Evolutionary conservation across 2,888 invertebrate genomes (phyloP).

Genomic region (Heliconius hortense): DNA sequence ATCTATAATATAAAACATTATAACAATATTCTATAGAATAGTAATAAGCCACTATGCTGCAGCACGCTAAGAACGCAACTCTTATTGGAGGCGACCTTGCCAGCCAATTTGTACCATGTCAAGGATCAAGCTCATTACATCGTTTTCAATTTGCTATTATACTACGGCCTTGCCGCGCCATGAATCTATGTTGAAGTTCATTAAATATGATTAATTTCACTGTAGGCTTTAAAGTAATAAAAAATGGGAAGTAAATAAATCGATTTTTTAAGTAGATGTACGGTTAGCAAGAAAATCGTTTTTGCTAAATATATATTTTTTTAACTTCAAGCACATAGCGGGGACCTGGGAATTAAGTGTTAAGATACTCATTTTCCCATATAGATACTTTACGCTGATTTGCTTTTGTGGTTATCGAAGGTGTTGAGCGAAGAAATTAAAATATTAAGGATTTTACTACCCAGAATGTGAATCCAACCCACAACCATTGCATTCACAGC

Average conservation of each 20-base stretch:
- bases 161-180: conserved; percentile 25
- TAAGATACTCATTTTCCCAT: too few relatives aligned
- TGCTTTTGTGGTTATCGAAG: too few relatives aligned
- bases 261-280: neutral
- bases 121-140: conserved; percentile 36
- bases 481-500: too few relatives aligned
- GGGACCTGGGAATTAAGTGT: too few relatives aligned
- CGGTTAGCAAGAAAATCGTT: neutral
- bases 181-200: conserved; percentile 27
- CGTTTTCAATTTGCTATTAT: conserved; percentile 36
- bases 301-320: neutral
- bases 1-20: neutral
- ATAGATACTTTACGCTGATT: too few relatives aligned
- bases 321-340: too few relatives aligned
- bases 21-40: neutral
- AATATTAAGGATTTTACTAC: too few relatives aligned
- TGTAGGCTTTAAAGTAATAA: conserved; percentile 4
- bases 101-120: conserved; percentile 35
- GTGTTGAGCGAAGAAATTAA: too few relatives aligned
- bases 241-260: neutral
- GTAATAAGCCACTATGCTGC: neutral
- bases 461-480: too few relatives aligned
- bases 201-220: conserved; percentile 24
- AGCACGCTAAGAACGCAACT: conserved; percentile 17
- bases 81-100: conserved; percentile 23